Percentiles rank a stretch among this genome's conserved stretches.
Evolutionary conservation across 2,113 vertebrate genomes (phyloP).

Genomic region (Proterorhinus semilunaris): DNA sequence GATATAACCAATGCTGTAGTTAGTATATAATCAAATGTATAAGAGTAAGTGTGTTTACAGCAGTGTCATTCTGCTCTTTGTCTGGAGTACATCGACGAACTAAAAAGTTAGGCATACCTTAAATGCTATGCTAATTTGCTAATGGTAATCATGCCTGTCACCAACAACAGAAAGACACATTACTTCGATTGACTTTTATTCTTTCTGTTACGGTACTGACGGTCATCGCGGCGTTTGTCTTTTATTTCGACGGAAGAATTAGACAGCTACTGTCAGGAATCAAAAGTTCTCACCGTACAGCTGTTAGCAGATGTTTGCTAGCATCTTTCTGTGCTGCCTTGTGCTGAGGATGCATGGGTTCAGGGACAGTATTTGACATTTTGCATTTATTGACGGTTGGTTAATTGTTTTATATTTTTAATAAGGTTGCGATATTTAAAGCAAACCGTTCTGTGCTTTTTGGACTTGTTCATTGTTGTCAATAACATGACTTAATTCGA

Average conservation of each 20-base stretch:
- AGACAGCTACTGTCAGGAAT: too few relatives aligned
- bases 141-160: conserved; percentile 10
- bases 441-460: too few relatives aligned
- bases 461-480: too few relatives aligned
- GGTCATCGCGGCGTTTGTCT: neutral
- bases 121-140: conserved; percentile 35
- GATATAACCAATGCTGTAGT: conserved; percentile 33
- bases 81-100: neutral
- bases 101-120: conserved; percentile 24
- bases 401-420: too few relatives aligned
- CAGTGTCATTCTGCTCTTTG: neutral
- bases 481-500: too few relatives aligned
- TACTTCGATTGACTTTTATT: neutral
- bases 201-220: neutral
- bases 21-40: conserved; percentile 17
- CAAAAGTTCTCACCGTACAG: conserved; percentile 23
- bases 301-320: conserved; percentile 47
- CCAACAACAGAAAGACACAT: conserved; percentile 12
- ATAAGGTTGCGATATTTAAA: too few relatives aligned
- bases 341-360: too few relatives aligned
- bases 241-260: neutral
- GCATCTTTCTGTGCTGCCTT: neutral
- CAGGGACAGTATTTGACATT: too few relatives aligned
- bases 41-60: conserved; percentile 56
- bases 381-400: too few relatives aligned